Evolutionary conservation across 2,888 invertebrate species (phyloP).

Genomic region (Synergus itoensis): DNA sequence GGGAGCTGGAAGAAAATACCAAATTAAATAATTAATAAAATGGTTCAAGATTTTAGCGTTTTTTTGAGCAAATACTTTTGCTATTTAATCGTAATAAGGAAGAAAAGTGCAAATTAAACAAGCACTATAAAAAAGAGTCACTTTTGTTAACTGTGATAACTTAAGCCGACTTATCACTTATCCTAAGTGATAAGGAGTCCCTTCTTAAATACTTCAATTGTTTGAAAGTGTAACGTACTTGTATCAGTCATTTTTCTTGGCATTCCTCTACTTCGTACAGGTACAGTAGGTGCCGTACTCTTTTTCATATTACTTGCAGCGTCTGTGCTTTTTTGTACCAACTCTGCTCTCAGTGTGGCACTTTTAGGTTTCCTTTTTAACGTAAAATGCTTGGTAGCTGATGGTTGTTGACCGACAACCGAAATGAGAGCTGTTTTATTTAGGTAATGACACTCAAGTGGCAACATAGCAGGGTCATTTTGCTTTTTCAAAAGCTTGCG

Average conservation of each 20-base stretch:
- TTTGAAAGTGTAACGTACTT: constrained; percentile 80
- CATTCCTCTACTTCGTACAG: constrained; percentile 83
- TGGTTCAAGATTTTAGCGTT: not conserved
- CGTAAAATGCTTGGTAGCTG: constrained; percentile 94
- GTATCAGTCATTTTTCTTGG: constrained; percentile 96
- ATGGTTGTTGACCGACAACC: constrained; percentile 91
- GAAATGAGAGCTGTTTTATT: constrained; percentile 95
- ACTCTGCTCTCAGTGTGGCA: constrained; percentile 91
- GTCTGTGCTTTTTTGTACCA: constrained; percentile 94
- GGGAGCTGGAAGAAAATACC: constrained; percentile 83
- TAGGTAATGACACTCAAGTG: constrained; percentile 96
- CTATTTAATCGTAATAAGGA: too few species aligned
- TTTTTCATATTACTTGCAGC: constrained; percentile 94
- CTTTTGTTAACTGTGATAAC: too few species aligned
- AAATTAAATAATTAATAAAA: not conserved
- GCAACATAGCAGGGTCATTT: constrained; percentile 91
- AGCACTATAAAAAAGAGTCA: too few species aligned
- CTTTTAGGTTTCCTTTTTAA: constrained; percentile 97
- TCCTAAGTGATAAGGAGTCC: not conserved
- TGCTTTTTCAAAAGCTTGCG: constrained; percentile 90
- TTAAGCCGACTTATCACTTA: too few species aligned
- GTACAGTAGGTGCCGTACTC: constrained; percentile 91
- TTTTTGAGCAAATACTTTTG: constrained; percentile 17
- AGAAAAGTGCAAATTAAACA: too few species aligned
- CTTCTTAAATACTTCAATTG: not conserved